Base-by-base conservation (phyloP, 2,797 vertebrate species). In the Mionectes olivaceus region DNA sequence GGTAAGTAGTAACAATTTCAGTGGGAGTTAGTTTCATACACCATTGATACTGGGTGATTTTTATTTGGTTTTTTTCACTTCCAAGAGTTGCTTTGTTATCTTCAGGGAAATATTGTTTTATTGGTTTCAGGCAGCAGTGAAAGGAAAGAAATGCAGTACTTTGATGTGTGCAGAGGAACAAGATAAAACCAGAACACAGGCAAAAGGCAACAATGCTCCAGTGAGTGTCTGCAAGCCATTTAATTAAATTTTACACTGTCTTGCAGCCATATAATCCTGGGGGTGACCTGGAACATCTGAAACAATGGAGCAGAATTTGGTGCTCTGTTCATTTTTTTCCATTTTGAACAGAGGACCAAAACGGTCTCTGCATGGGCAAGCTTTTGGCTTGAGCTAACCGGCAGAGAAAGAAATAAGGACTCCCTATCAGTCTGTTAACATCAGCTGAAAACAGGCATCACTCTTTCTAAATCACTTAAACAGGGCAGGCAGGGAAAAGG, bases 191-290 rank as follows among this genome's bases (percentile, higher is more conserved):
- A 91, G 52, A 83, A 65, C 13, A 50, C 7, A 35, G 16, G 41
- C 32, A 73, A 76, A 81, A 88, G 25, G 10, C 21, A 81, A 33
- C 12, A 74, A 41, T 0, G 11, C 23, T 78, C n/a, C 35, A 71
- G 23, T 49, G 27, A 94, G 11, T 43, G 22, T 83, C 61, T 87
- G 69, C 50, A 94, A 86, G 69, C 7, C n/a, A 65, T 65, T 83
- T 88, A 91, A 94, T 90, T 86, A 83, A 71, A 93, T 83, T 88
- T 89, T 73, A 53, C 35, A 61, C 47, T 55, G 18, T 18, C 35
- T 79, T 86, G n/a, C 28, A 76, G 32, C 53, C 76, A 47, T 5
- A 2, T 19, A 52, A 63, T 88, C 68, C 35, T 18, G 23, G 12
- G 60, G 30, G 6, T 57, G 43, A 81, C 32, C 25, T 71, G 64